These are phyloP conservation scores for Coryphaenoides rupestris DNA, from an alignment of 2,113 vertebrate genomes.

Conservation along the genomic window DNA sequence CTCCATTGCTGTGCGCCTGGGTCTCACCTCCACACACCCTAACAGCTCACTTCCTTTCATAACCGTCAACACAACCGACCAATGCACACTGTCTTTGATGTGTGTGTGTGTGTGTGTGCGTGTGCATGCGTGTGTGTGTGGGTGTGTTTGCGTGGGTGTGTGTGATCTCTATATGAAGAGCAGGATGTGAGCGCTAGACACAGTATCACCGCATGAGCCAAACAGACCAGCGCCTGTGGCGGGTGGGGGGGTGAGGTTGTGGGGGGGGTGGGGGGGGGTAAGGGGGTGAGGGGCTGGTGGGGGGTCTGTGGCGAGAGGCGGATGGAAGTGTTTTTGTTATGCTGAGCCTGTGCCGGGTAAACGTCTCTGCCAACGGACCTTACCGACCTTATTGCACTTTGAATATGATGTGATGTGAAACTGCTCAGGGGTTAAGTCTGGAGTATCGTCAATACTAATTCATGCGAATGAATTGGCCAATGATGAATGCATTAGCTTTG, in stretches of 20 bases:
- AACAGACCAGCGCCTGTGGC: constrained; percentile 46
- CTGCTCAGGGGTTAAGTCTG: background rate
- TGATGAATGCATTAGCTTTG: too few species aligned
- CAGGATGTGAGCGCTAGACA: constrained; percentile 19
- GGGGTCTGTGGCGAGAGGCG: constrained; percentile 16
- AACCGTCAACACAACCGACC: constrained; percentile 24
- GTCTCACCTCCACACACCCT: background rate
- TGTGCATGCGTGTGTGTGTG: background rate
- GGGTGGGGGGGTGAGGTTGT: background rate
- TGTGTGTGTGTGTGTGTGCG: constrained; percentile 1
- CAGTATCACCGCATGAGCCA: constrained; percentile 50
- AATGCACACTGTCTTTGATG: constrained; percentile 33
- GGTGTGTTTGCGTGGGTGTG: background rate
- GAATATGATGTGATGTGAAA: background rate
- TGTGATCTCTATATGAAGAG: background rate
- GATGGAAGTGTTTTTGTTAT: constrained; percentile 58
- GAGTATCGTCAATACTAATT: too few species aligned
- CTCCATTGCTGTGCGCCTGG: too few species aligned
- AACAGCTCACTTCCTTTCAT: constrained; percentile 4
- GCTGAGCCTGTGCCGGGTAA: constrained; percentile 10
- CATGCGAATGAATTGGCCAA: too few species aligned
- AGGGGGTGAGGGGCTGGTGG: too few species aligned
- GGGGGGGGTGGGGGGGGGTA: too few species aligned
- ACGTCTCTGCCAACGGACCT: background rate
- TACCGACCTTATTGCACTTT: too few species aligned